phyloP scores from a whole-genome alignment of 2,888 invertebrate species.

The Epirrhoe alternata region DNA sequence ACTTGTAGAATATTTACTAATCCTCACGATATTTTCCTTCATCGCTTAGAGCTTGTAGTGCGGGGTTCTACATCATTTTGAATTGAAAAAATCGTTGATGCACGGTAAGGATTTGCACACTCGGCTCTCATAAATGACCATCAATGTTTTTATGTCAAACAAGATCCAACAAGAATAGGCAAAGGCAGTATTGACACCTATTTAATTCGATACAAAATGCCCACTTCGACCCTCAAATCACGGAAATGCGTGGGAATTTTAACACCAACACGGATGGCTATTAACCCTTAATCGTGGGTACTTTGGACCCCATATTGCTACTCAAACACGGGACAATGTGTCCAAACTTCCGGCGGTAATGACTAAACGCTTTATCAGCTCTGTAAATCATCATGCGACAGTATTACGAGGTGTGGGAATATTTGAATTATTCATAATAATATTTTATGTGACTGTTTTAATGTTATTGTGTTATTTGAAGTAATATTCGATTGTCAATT shows the following conservation, averaged over 20 bases:
- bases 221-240: slow-evolving; percentile 33
- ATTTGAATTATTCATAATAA: slow-evolving; percentile 31
- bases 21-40: too few relatives aligned
- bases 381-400: slow-evolving; percentile 63
- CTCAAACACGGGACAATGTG: slow-evolving; percentile 54
- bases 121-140: too few relatives aligned
- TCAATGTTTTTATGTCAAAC: too few relatives aligned
- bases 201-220: not conserved
- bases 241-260: slow-evolving; percentile 30
- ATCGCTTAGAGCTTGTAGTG: too few relatives aligned
- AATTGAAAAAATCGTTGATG: too few relatives aligned
- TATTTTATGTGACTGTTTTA: not conserved
- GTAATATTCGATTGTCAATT: too few relatives aligned
- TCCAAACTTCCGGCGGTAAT: slow-evolving; percentile 59
- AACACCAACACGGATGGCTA: slow-evolving; percentile 50
- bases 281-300: slow-evolving; percentile 65
- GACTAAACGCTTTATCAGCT: slow-evolving; percentile 64
- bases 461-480: not conserved
- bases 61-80: too few relatives aligned
- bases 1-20: too few relatives aligned
- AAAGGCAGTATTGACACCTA: not conserved
- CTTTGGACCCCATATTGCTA: slow-evolving; percentile 45
- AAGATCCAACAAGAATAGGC: not conserved
- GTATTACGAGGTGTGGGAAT: slow-evolving; percentile 52
- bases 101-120: too few relatives aligned